Evolutionary conservation across 2,888 invertebrate genomes (phyloP).

Genomic region (Aphodius granarius): DNA sequence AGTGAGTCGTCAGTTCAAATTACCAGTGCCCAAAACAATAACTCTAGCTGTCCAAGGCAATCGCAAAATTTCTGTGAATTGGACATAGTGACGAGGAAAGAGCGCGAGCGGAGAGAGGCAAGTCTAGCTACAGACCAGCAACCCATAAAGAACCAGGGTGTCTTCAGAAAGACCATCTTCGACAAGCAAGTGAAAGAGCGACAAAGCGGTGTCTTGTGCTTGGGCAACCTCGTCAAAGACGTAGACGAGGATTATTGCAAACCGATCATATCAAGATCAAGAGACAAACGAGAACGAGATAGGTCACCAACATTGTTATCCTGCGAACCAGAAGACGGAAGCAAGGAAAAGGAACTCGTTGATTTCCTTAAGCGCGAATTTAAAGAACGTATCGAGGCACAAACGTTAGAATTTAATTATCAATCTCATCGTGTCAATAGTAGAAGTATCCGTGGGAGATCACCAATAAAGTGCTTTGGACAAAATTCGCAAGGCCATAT

Average conservation of each 20-base stretch:
- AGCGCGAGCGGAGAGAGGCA: constrained; percentile 12
- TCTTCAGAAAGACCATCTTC: constrained; percentile 3
- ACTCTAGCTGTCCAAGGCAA: neutral
- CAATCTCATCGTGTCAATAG: neutral
- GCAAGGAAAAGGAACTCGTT: neutral
- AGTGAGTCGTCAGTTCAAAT: constrained; percentile 26
- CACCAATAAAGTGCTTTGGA: too few species aligned
- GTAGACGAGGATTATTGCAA: constrained; percentile 13
- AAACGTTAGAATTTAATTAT: neutral
- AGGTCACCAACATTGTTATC: neutral
- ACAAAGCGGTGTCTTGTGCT: constrained; percentile 17
- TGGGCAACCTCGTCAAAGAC: constrained; percentile 19
- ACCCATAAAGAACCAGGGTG: constrained; percentile 3
- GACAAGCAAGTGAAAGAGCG: constrained; percentile 13
- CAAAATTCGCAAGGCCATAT: neutral
- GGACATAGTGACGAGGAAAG: constrained; percentile 30
- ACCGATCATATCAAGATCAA: constrained; percentile 1
- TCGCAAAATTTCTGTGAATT: constrained; percentile 32
- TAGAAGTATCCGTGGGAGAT: neutral
- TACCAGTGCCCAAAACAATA: constrained; percentile 19
- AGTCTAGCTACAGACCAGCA: constrained; percentile 10
- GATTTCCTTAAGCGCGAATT: neutral
- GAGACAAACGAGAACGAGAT: neutral
- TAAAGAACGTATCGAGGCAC: neutral
- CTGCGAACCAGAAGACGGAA: neutral